Conservation (phyloP, 1,140 invertebrate species). For the Drosophila mojavensis region DNA sequence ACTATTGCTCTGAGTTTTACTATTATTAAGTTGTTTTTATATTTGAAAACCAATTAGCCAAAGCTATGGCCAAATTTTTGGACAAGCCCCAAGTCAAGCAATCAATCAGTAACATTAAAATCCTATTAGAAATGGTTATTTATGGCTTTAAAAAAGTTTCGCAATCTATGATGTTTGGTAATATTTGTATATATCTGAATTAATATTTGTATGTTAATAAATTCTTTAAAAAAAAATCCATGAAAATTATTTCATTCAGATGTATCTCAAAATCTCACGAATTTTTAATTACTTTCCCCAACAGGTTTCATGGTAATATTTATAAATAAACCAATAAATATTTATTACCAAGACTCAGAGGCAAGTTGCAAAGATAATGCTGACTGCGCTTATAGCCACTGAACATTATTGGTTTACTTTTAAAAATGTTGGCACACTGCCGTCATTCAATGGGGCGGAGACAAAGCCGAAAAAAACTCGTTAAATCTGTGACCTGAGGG, state of each 20-base stretch:
- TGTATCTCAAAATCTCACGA: neutral
- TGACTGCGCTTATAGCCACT: neutral
- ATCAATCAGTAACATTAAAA: conserved; percentile 59
- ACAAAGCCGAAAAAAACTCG: conserved; percentile 52
- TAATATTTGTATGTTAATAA: too few relatives aligned
- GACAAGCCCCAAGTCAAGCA: conserved; percentile 51
- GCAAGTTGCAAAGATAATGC: conserved; percentile 2
- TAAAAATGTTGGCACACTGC: conserved; percentile 19
- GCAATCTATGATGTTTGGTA: too few relatives aligned
- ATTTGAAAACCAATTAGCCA: conserved; percentile 68
- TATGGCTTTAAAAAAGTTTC: conserved; percentile 6
- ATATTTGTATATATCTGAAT: too few relatives aligned
- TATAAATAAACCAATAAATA: neutral
- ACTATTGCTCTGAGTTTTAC: conserved; percentile 10
- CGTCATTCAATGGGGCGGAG: conserved; percentile 38
- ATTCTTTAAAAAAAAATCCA: too few relatives aligned
- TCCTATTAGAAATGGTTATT: conserved; percentile 53
- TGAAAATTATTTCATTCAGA: neutral
- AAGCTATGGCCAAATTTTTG: conserved; percentile 23
- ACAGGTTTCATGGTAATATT: neutral
- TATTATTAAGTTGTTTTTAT: conserved; percentile 9
- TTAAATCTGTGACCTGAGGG: conserved; percentile 68
- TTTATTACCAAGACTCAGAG: conserved; percentile 1
- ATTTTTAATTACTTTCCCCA: neutral
- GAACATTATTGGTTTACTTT: conserved; percentile 25